phyloP scores from a whole-genome alignment of 1,140 invertebrate species.

The Contarinia nasturtii region DNA sequence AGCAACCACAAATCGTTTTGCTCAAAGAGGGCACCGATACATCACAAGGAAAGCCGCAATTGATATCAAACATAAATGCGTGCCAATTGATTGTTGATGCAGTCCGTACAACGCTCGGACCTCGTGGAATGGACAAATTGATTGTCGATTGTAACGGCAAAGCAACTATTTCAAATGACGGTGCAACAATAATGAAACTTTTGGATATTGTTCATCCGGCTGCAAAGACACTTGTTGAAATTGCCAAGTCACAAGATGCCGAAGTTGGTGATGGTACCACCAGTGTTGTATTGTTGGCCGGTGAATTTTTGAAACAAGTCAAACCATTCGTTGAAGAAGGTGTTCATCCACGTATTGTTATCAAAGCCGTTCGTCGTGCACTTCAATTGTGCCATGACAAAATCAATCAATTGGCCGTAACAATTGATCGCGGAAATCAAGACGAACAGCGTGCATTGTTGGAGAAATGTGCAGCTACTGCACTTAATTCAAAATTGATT shows the following conservation, averaged over 20 bases:
- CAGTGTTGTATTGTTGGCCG: slow-evolving; percentile 84
- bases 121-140: slow-evolving; percentile 98
- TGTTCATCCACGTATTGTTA: slow-evolving; percentile 86
- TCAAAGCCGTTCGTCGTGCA: slow-evolving; percentile 69
- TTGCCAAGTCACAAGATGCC: slow-evolving; percentile 97
- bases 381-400: slow-evolving; percentile 62
- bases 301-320: slow-evolving; percentile 87
- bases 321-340: slow-evolving; percentile 93
- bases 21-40: slow-evolving; percentile 96
- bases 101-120: slow-evolving; percentile 87
- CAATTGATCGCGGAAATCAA: slow-evolving; percentile 40
- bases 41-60: slow-evolving; percentile 86
- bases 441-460: slow-evolving; percentile 54
- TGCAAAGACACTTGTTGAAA: slow-evolving; percentile 93
- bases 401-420: slow-evolving; percentile 72
- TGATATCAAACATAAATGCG: slow-evolving; percentile 99
- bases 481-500: slow-evolving; percentile 91
- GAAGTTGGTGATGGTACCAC: slow-evolving; percentile 95
- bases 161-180: slow-evolving; percentile 97
- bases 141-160: slow-evolving; percentile 81
- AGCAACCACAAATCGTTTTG: slow-evolving; percentile 96
- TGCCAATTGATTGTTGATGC: slow-evolving; percentile 92
- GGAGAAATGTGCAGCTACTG: slow-evolving; percentile 89
- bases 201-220: slow-evolving; percentile 96
- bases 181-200: slow-evolving; percentile 95